Evolutionary conservation across 2,113 vertebrate species (phyloP).

Genomic region (Syrrhaptes paradoxus): DNA sequence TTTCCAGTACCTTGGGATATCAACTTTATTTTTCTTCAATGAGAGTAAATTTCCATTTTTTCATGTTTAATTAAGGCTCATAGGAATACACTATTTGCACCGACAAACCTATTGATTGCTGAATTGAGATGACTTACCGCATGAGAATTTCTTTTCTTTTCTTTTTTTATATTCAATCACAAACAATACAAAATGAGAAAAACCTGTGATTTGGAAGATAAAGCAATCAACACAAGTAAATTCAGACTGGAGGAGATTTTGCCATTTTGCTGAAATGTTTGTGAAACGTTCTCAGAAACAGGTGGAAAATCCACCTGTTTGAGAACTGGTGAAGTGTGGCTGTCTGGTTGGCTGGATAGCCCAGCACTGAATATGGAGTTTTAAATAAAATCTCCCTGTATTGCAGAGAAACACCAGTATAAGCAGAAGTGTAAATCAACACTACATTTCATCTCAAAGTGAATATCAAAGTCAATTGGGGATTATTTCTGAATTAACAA

Average conservation of each 20-base stretch:
- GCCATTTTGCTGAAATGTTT: neutral
- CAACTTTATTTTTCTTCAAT: conserved; percentile 36
- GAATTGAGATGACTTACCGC: neutral
- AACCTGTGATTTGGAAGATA: neutral
- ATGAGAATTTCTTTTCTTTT: too few relatives aligned
- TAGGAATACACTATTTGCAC: conserved; percentile 47
- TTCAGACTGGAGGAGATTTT: neutral
- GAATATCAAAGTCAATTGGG: neutral
- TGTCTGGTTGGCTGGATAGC: neutral
- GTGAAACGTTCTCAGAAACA: neutral
- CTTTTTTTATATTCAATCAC: conserved; percentile 31
- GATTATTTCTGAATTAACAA: neutral
- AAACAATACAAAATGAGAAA: conserved; percentile 12
- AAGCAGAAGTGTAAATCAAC: neutral
- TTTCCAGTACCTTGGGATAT: conserved; percentile 28
- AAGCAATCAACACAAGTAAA: neutral
- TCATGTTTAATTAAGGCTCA: conserved; percentile 45
- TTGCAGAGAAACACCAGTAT: neutral
- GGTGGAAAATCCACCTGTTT: neutral
- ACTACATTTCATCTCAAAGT: neutral
- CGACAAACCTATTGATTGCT: conserved; percentile 37
- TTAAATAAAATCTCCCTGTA: neutral
- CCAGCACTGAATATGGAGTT: neutral
- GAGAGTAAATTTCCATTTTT: conserved; percentile 44
- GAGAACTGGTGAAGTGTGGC: neutral